Evolutionary conservation across 92 coral and sea anemone species (phyloP).

Genomic region (Parazoanthus swiftii): DNA sequence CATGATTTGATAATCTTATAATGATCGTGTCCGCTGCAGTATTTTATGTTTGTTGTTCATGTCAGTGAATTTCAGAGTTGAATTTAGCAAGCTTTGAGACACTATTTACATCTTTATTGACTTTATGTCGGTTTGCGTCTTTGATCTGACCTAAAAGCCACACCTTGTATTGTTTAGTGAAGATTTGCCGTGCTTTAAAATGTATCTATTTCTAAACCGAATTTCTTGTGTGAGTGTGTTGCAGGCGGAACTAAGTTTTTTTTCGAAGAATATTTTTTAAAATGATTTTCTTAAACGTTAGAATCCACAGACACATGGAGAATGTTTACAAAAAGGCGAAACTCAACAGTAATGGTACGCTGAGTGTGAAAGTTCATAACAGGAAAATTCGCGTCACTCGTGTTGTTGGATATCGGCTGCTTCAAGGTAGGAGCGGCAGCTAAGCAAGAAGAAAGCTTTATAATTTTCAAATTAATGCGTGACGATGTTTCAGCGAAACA

Average conservation of each 20-base stretch:
- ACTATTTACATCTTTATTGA: too few species aligned
- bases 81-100: too few species aligned
- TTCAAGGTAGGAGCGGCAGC: not conserved
- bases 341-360: slow-evolving; percentile 19
- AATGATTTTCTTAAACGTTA: not conserved
- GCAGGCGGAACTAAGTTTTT: not conserved
- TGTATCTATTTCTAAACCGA: not conserved
- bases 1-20: too few species aligned
- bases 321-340: slow-evolving; percentile 20
- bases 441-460: too few species aligned
- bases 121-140: too few species aligned
- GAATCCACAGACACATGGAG: slow-evolving; percentile 15
- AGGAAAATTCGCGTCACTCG: not conserved
- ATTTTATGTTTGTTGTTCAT: too few species aligned
- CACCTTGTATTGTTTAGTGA: too few species aligned
- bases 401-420: not conserved
- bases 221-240: not conserved
- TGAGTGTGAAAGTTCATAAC: slow-evolving; percentile 22
- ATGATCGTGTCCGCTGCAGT: too few species aligned
- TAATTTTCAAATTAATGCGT: not conserved
- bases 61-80: too few species aligned
- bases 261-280: too few species aligned
- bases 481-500: not conserved
- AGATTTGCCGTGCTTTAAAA: not conserved
- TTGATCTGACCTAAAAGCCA: too few species aligned